Conservation (phyloP, 2,888 invertebrate genomes). For the Halocaridina rubra region DNA sequence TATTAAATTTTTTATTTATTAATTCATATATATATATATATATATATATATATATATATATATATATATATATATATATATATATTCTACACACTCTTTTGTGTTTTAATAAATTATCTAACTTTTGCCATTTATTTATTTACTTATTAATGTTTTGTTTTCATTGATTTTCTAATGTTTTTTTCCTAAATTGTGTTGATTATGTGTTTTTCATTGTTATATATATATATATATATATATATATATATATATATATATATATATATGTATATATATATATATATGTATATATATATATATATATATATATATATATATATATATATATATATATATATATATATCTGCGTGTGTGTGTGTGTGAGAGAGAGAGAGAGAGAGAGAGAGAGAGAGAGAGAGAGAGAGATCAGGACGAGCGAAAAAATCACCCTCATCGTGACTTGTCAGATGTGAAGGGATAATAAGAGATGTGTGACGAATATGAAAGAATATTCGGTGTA, state of each 20-base stretch:
- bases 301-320: background rate
- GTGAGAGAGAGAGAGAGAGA: no score
- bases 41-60: conserved; percentile 11
- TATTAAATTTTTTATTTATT: no score
- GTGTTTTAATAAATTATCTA: background rate
- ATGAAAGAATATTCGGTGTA: no score
- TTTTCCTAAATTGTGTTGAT: background rate
- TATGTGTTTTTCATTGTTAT: background rate
- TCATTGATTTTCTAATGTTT: background rate
- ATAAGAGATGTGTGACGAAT: no score
- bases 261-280: background rate
- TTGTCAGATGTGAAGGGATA: no score
- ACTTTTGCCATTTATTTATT: background rate
- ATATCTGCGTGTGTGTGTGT: background rate
- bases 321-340: background rate
- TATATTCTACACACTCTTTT: background rate
- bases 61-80: background rate
- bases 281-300: background rate
- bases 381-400: no score
- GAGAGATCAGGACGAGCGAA: no score
- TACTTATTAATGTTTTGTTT: background rate
- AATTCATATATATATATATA: no score
- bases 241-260: background rate
- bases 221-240: background rate
- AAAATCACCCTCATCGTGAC: no score